Percentiles rank a stretch among this genome's conserved stretches.
phyloP scores from a whole-genome alignment of 2,888 invertebrate species.

The Drosophila paramelanica region DNA sequence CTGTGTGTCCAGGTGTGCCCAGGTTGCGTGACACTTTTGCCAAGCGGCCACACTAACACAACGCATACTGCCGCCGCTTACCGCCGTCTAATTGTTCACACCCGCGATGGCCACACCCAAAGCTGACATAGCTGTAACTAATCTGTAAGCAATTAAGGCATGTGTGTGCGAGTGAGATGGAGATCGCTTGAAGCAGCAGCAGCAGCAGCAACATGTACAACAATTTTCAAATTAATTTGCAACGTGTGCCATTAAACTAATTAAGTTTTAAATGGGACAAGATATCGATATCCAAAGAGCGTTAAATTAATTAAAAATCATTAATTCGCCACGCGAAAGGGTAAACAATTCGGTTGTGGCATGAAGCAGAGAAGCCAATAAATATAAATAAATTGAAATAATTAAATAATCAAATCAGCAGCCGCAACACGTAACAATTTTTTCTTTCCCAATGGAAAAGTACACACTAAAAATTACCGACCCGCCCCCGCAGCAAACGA shows the following conservation, averaged over 20 bases:
- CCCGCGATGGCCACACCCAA: constrained; percentile 70
- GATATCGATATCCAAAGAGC: constrained; percentile 26
- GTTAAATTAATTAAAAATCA: constrained; percentile 51
- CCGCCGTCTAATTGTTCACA: constrained; percentile 72
- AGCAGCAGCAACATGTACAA: constrained; percentile 21
- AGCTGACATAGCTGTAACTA: constrained; percentile 58
- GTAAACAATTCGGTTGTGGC: constrained; percentile 44
- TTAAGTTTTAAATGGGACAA: constrained; percentile 55
- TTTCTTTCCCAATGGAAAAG: constrained; percentile 26
- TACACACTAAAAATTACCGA: constrained; percentile 25
- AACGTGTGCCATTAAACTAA: constrained; percentile 67
- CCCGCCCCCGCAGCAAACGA: constrained; percentile 1
- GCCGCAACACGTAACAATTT: constrained; percentile 14
- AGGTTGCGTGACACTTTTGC: constrained; percentile 73
- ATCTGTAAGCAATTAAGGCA: constrained; percentile 72
- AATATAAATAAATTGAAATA: constrained; percentile 16
- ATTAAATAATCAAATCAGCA: constrained; percentile 33
- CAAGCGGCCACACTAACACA: constrained; percentile 51
- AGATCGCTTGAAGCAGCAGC: constrained; percentile 22
- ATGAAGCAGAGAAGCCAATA: constrained; percentile 15
- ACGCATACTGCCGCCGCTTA: constrained; percentile 28
- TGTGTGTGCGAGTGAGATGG: constrained; percentile 3
- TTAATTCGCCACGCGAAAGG: constrained; percentile 53
- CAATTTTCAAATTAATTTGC: constrained; percentile 66
- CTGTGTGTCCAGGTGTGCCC: constrained; percentile 42